Base-by-base conservation (phyloP, 2,888 invertebrate genomes). In the Ectropis crepuscularia region DNA sequence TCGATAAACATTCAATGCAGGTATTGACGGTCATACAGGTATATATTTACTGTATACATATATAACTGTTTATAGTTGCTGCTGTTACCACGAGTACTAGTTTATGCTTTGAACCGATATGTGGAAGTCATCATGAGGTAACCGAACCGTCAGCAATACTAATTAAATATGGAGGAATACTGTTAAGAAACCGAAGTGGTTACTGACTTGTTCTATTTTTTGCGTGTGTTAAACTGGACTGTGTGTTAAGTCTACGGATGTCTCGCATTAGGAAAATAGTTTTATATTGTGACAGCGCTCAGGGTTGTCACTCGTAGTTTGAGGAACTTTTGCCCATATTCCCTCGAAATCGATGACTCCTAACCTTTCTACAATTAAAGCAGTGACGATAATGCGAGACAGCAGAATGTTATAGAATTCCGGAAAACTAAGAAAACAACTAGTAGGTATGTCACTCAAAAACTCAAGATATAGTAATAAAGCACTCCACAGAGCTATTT, bases 151-250 rank as follows among this genome's bases (percentile, higher is more conserved):
- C 48, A 59, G 61, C 61, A 65, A 61, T 57, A 61, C 48, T 59
- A 59, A 59, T 63, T 59, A 63, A 38, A 55, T 42, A 51, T 53
- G 11, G 50, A 36, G 45, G 54, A 58, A 50, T 63, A 48, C 12
- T 53, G 63, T 58, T 58, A 54, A 63, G 63, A 63, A 66, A 66
- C 16, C 12, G 46, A 45, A 46, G 51, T 63, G 57, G 53, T 63
- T 63, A 53, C 63, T 53, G 45, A 50, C 50, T 28, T n/a, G 50
- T 36, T 50, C 36, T 54, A 50, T 58, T 53, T 58, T 55, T 51
- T 53, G 36, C 62, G 39, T 28, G 28, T 60, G 37, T 39, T 47
- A 59, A 42, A 48, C 57, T 61, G 45, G 45, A 49, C 39, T 49
- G 38, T 50, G 54, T 59, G 58, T 11, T 51, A 53, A 63, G 37